These are phyloP conservation scores for Ectobius pallidus DNA, from an alignment of 2,888 invertebrate genomes.

Conservation along the genomic window DNA sequence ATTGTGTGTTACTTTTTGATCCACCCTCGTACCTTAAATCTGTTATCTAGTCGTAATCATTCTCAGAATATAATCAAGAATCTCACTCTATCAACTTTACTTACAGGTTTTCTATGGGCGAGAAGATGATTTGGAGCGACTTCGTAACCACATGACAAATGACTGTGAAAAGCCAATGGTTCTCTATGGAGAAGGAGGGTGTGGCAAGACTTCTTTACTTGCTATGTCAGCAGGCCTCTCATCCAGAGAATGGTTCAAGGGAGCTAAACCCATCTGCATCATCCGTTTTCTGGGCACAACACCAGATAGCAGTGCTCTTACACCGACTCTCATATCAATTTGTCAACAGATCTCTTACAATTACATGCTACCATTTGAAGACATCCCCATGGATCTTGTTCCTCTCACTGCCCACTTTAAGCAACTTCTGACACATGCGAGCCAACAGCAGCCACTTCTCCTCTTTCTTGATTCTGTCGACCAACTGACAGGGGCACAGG, in stretches of 20 bases:
- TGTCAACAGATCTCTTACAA: constrained; percentile 96
- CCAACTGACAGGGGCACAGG: constrained; percentile 92
- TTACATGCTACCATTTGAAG: constrained; percentile 87
- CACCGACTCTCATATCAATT: constrained; percentile 92
- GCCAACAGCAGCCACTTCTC: constrained; percentile 81
- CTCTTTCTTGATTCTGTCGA: constrained; percentile 96
- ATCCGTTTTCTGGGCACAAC: constrained; percentile 95
- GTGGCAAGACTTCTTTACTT: constrained; percentile 95
- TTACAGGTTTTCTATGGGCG: constrained; percentile 88
- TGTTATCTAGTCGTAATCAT: too few species aligned
- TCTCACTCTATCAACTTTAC: too few species aligned
- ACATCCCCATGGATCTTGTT: constrained; percentile 94
- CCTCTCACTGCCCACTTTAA: constrained; percentile 96
- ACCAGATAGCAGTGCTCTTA: constrained; percentile 93
- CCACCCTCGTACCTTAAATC: too few species aligned
- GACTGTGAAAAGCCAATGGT: constrained; percentile 88
- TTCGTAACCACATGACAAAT: constrained; percentile 82
- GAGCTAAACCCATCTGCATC: constrained; percentile 81
- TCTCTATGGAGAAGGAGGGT: constrained; percentile 94
- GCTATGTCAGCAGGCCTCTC: constrained; percentile 90
- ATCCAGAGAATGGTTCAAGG: constrained; percentile 73
- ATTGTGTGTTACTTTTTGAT: too few species aligned
- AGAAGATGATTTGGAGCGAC: constrained; percentile 80
- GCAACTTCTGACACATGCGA: constrained; percentile 84
- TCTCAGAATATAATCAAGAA: too few species aligned